Evolutionary conservation across 2,797 vertebrate genomes (phyloP), one percentile per base, ranked within the genome.

Genomic region (Staurois parvus): DNA sequence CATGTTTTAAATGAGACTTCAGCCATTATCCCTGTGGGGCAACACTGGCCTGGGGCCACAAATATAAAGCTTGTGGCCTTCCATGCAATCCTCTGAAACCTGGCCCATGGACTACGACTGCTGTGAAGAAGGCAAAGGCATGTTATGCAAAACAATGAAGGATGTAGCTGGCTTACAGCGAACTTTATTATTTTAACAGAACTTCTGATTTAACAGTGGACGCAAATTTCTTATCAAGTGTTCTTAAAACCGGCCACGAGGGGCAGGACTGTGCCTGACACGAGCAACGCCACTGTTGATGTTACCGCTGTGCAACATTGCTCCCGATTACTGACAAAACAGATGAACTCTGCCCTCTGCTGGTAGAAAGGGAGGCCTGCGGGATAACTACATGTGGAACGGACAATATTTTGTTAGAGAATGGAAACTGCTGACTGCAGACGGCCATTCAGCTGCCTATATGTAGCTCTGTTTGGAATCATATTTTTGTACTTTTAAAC

Each of bases 401-500:
- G 75, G 83, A 78, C 74, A 29, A n/a, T 15, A 29, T 28, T 32
- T 69, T 24, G 12, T 8, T 28, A 70, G 30, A 29, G 78, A 69
- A 11, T 9, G 29, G 42, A 56, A 66, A 79, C 17, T 40, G 30
- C 24, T 68, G 84, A 34, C 64, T 26, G 75, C 75, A 69, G 67
- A 73, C 26, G 75, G 80, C 68, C 80, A 79, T 88, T 32, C 88
- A 88, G 85, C 88, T 91, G 79, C 88, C 90, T 88, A 88, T 88
- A 85, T 88, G 68, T 92, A 91, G 91, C 89, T 89, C 89, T 32
- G 85, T 88, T 90, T 88, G 68, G 76, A 86, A 90, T 90, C 89
- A 89, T 83, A 87, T 90, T 93, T 88, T 88, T 91, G 89, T 91
- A 91, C 89, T 88, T 90, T 91, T 91, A 91, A 91, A 86, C 90